These are phyloP conservation scores for Antechinus flavipes DNA, from an alignment of 2,113 vertebrate species.

Conservation along the genomic window DNA sequence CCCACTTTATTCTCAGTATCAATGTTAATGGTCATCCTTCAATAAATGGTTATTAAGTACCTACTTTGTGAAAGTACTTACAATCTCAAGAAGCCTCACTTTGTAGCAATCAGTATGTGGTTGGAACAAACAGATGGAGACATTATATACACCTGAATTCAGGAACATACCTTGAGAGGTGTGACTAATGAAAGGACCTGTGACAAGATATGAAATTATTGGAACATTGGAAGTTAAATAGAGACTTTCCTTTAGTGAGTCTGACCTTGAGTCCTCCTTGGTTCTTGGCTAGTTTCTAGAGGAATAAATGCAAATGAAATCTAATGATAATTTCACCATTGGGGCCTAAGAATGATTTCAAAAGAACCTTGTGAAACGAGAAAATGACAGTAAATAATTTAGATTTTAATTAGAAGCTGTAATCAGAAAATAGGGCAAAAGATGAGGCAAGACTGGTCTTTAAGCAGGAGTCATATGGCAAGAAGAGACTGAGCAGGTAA, in stretches of 20 bases:
- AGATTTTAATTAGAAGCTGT: not conserved
- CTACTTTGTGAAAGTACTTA: not conserved
- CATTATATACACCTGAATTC: not conserved
- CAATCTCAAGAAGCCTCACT: not conserved
- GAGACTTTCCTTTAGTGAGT: not conserved
- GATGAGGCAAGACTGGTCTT: not conserved
- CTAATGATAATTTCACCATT: not conserved
- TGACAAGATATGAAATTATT: not conserved
- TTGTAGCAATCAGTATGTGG: not conserved
- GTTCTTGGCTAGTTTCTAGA: not conserved
- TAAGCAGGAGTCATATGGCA: not conserved
- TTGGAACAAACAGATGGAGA: not conserved
- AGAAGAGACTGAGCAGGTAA: not conserved
- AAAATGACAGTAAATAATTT: not conserved
- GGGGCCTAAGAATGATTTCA: not conserved
- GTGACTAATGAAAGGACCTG: not conserved
- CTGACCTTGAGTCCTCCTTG: not conserved
- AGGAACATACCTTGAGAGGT: not conserved
- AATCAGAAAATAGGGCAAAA: not conserved
- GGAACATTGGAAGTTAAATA: not conserved
- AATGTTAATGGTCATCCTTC: not conserved
- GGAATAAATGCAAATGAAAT: not conserved
- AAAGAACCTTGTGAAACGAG: not conserved
- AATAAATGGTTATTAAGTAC: not conserved
- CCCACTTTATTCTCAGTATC: not conserved